Base-by-base conservation (phyloP, 2,797 vertebrate genomes). In the Hydrolagus colliei region DNA sequence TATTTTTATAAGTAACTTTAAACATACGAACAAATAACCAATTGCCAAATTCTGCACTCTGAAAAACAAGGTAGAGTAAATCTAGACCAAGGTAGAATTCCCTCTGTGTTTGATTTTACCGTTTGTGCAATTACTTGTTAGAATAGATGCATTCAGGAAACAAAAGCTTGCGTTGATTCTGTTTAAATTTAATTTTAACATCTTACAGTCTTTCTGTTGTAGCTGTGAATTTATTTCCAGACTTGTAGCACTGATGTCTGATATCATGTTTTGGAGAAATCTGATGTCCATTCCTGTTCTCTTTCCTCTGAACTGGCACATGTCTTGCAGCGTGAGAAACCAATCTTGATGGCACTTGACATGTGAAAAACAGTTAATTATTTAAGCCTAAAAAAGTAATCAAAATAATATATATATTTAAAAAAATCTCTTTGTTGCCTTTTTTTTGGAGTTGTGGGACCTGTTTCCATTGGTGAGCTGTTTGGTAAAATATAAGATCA, bases 231-330 rank as follows among this genome's bases (percentile, higher is more conserved):
- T 68, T 8, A 8, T 18, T 52, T 35, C 20, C 27, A 82, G 20
- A 82, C 63, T 82, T 82, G 41, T 52, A 68, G 68, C 68, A 35
- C 67, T 68, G n/a, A 78, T 78, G 52, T 4, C 67, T 41, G 63
- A 35, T 84, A 35, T 84, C 32, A 35, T 68, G 41, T 68, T 12
- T 32, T 63, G 27, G 9, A 9, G 63, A 3, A 11, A 27, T 82
- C 35, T 20, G 16, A 82, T 68, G 32, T 79, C 61, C 8, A 65
- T 14, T 9, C 7, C 52, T 79, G 14, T 80, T 80, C 78, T 65
- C 4, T 67, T 67, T 16, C 18, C 61, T 80, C 35, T 80, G 6
- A 65, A 80, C 13, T 62, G 20, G 13, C 59, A 80, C 67, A 63
- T 77, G 59, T 61, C 75, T 61, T 61, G 9, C 22, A 32, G 18